phyloP scores from a whole-genome alignment of 2,113 vertebrate species.

The Corapipo altera region DNA sequence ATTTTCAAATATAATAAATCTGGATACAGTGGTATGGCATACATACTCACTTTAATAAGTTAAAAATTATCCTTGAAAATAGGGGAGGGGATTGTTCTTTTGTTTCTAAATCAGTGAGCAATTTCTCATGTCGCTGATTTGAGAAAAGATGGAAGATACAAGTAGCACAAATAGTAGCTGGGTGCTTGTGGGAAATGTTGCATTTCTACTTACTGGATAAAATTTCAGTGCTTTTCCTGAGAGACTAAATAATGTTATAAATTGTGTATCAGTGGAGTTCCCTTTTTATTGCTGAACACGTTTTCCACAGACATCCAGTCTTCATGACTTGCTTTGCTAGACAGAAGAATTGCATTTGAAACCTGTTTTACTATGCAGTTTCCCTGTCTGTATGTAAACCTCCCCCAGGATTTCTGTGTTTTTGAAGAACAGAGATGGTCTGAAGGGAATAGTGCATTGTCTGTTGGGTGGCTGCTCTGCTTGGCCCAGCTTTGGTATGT shows the following conservation, averaged over 20 bases:
- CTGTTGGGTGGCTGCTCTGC: neutral
- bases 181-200: neutral
- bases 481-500: neutral
- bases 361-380: neutral
- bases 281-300: neutral
- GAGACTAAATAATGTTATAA: neutral
- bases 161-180: neutral
- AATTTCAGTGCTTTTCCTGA: neutral
- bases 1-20: conserved; percentile 21
- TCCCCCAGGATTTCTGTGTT: neutral
- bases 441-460: neutral
- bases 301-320: neutral
- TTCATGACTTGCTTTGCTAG: neutral
- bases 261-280: neutral
- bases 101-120: neutral
- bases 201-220: neutral
- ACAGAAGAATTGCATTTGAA: neutral
- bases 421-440: neutral
- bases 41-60: neutral
- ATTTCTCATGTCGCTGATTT: neutral
- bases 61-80: neutral
- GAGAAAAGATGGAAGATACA: neutral
- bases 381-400: neutral
- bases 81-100: neutral
- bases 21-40: neutral